phyloP scores from a whole-genome alignment of 2,113 vertebrate species.

The Camelus bactrianus region DNA sequence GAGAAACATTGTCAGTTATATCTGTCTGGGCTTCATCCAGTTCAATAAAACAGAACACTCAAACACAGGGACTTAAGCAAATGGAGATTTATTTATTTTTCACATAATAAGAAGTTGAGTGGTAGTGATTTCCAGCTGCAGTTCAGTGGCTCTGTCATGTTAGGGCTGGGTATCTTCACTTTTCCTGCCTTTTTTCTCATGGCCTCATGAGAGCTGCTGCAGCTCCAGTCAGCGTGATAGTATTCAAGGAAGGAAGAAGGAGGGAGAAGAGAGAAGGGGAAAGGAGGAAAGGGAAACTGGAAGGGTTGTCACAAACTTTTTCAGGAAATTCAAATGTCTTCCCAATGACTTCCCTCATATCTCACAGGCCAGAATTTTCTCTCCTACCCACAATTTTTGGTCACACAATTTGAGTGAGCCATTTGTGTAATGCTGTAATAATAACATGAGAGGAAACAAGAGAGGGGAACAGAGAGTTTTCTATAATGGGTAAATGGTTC shows the following conservation, averaged over 20 bases:
- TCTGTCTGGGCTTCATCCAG: neutral
- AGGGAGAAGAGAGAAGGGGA: neutral
- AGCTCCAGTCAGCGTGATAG: neutral
- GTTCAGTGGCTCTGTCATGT: neutral
- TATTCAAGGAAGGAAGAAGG: neutral
- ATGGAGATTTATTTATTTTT: conserved; percentile 13
- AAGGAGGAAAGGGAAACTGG: neutral
- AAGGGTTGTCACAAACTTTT: neutral
- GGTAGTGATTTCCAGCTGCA: neutral
- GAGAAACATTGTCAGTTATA: neutral
- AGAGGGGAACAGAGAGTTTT: neutral
- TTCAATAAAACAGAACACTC: neutral
- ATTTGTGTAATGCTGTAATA: conserved; percentile 15
- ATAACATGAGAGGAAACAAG: neutral
- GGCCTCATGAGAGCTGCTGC: neutral
- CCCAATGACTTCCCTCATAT: neutral
- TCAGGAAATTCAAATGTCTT: neutral
- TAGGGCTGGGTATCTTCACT: neutral
- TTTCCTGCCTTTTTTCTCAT: neutral
- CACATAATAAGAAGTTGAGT: neutral
- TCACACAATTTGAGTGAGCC: neutral
- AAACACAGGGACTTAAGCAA: neutral
- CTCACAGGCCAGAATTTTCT: conserved; percentile 3
- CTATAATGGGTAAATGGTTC: neutral
- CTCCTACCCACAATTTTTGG: neutral